Evolutionary conservation across 2,888 invertebrate species (phyloP), one percentile per base, ranked within the genome.

Genomic region (Mimas tiliae): DNA sequence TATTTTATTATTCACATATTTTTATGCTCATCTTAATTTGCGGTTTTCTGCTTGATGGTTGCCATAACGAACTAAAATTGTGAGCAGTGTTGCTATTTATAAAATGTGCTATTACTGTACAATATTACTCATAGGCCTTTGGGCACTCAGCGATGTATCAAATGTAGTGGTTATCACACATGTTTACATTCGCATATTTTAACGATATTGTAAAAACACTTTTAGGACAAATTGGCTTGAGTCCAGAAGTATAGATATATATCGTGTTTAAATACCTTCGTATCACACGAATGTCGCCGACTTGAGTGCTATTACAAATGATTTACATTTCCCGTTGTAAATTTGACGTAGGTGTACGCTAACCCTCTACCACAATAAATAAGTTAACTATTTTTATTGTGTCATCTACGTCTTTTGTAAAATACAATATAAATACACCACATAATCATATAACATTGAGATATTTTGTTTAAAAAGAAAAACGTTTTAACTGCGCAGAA

Each of bases 241-340:
- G 68, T 87, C 91, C 91, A 91, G 81, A 65, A 72, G 73, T 75
- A 80, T 80, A 80, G 84, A 84, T 89, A 88, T 84, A 84, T 89
- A 88, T 84, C 81, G 76, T 82, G 84, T 86, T 79, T 85, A 83
- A 88, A 86, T 84, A 82, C 78, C 81, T 79, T 82, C 81, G 83
- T 86, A 87, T 88, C 83, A 84, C 78, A 79, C 82, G 81, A 80
- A 81, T 81, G 86, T 84, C 85, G 81, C 79, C 82, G 83, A 80
- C 83, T 82, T 78, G 76, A 83, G 78, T 80, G 82, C 84, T 82
- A 84, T 85, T 86, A 84, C 82, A 75, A 81, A 85, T 87, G 83
- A 88, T 87, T 88, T 87, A 87, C 84, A 83, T 85, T 81, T 79
- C 81, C 76, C 78, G 75, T 75, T 79, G 83, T 80, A 83, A 83